phyloP scores from a whole-genome alignment of 2,888 invertebrate genomes.

The Lithophane ornitopus region DNA sequence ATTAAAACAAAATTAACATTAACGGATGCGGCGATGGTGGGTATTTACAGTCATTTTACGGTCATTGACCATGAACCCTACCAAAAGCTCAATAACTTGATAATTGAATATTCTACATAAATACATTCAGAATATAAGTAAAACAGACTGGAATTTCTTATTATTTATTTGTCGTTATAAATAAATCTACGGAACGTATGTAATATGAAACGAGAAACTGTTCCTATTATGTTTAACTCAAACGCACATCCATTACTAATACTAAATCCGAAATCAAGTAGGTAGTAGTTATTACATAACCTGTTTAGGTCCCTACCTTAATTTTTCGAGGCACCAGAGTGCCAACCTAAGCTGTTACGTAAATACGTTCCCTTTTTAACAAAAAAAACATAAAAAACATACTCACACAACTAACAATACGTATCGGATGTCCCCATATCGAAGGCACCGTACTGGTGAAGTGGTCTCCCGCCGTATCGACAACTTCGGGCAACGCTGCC shows the following conservation, averaged over 20 bases:
- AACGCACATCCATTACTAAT: not conserved
- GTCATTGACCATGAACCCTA: slow-evolving; percentile 24
- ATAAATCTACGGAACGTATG: not conserved
- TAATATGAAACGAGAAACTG: not conserved
- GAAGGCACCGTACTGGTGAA: slow-evolving; percentile 93
- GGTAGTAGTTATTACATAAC: not conserved
- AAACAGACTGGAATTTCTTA: slow-evolving; percentile 16
- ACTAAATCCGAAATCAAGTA: not conserved
- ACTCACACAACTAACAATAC: slow-evolving; percentile 94
- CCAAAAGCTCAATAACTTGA: slow-evolving; percentile 25
- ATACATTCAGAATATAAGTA: slow-evolving; percentile 17
- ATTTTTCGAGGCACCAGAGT: not conserved
- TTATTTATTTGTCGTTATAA: not conserved
- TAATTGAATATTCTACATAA: slow-evolving; percentile 12
- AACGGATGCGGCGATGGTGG: not conserved
- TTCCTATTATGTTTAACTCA: not conserved
- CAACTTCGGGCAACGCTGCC: slow-evolving; percentile 94
- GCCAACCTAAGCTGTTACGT: not conserved
- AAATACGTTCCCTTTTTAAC: not conserved
- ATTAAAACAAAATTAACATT: not conserved
- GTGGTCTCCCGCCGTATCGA: slow-evolving; percentile 93
- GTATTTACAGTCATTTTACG: slow-evolving; percentile 18
- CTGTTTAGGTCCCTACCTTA: not conserved
- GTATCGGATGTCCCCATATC: slow-evolving; percentile 94
- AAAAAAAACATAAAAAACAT: slow-evolving; percentile 9